Evolutionary conservation across 1,140 invertebrate genomes (phyloP).

Genomic region (Saxidomus purpurata): DNA sequence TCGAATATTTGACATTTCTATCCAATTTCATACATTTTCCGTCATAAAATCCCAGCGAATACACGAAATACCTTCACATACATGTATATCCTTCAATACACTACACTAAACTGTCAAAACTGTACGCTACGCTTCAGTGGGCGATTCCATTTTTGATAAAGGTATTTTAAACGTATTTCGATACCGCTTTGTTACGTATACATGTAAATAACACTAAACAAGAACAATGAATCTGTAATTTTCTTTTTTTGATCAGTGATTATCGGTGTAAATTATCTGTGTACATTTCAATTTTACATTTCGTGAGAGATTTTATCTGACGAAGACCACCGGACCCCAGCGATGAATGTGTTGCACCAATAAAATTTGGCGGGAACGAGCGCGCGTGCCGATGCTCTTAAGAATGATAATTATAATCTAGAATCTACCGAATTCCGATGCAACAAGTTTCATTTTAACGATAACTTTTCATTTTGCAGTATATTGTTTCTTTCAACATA

Average conservation of each 20-base stretch:
- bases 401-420: too few species aligned
- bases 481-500: too few species aligned
- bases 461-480: too few species aligned
- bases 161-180: constrained; percentile 30
- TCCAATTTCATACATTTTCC: constrained; percentile 57
- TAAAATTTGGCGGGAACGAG: not conserved
- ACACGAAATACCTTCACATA: constrained; percentile 37
- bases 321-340: not conserved
- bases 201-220: not conserved
- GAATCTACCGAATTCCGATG: too few species aligned
- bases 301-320: not conserved
- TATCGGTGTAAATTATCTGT: not conserved
- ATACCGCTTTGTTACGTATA: not conserved
- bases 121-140: constrained; percentile 12
- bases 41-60: constrained; percentile 50
- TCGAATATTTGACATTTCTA: constrained; percentile 62
- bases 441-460: too few species aligned
- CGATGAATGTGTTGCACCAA: not conserved
- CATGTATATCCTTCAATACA: constrained; percentile 32
- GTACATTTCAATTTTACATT: constrained; percentile 6
- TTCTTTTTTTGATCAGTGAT: not conserved
- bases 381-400: not conserved
- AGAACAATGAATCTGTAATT: not conserved
- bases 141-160: constrained; percentile 53
- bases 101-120: constrained; percentile 53